Conservation (phyloP, 2,797 vertebrate species). For the Caiman crocodilus region DNA sequence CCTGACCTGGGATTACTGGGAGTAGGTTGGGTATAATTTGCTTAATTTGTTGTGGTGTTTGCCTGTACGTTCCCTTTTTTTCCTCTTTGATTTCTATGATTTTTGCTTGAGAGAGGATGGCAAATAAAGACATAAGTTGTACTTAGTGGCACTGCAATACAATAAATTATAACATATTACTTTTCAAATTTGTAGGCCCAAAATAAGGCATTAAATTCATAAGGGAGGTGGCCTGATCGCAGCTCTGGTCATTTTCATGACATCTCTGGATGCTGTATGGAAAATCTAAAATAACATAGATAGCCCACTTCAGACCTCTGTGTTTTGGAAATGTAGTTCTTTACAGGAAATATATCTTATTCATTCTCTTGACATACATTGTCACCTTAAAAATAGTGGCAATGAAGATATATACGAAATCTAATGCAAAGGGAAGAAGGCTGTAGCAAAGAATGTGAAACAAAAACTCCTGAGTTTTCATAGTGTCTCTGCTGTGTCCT, state of each 20-base stretch:
- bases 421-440: background rate
- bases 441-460: fast-evolving
- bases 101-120: fast-evolving
- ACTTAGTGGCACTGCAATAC: background rate
- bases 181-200: background rate
- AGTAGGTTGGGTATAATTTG: background rate
- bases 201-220: background rate
- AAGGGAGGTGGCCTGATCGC: background rate
- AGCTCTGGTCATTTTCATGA: fast-evolving
- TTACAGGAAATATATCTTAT: background rate
- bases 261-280: fast-evolving
- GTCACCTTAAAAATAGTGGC: background rate
- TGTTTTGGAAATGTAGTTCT: background rate
- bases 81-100: background rate
- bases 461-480: background rate
- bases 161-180: background rate
- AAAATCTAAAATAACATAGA: background rate
- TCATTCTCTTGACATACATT: background rate
- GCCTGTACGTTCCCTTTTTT: background rate
- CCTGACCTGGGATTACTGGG: background rate
- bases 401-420: background rate
- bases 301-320: constrained; percentile 14
- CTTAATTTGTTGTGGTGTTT: background rate
- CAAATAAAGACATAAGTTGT: background rate
- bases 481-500: background rate